Evolutionary conservation across 2,113 vertebrate genomes (phyloP).

Genomic region (Hippocampus zosterae): DNA sequence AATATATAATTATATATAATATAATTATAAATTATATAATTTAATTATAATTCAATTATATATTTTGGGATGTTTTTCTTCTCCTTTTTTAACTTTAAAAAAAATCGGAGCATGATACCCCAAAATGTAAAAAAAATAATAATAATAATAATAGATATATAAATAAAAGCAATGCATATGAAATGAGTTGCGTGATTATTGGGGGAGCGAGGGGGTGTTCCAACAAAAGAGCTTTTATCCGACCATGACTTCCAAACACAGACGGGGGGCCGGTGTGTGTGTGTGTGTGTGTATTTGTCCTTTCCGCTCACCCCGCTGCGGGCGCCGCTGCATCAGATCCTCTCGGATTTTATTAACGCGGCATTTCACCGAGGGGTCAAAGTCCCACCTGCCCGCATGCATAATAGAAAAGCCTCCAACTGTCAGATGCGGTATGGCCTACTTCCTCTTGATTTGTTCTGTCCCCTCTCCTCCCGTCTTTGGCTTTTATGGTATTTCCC

Average conservation of each 20-base stretch:
- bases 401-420: conserved; percentile 57
- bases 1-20: no score
- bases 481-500: not conserved
- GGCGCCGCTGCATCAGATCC: conserved; percentile 9
- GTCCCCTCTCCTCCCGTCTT: not conserved
- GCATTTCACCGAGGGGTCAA: conserved; percentile 12
- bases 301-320: conserved; percentile 26
- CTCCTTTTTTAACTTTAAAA: no score
- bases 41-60: no score
- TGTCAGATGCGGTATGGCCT: conserved; percentile 21
- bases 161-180: no score
- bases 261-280: conserved; percentile 9
- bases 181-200: no score
- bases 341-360: conserved; percentile 19
- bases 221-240: conserved; percentile 53
- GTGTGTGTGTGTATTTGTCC: conserved; percentile 2
- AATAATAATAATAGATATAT: no score
- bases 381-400: conserved; percentile 49
- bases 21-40: no score
- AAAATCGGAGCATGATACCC: no score
- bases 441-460: not conserved
- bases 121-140: no score
- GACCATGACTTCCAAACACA: conserved; percentile 32
- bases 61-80: no score
- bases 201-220: no score